Evolutionary conservation across 2,113 vertebrate species (phyloP), one percentile per base, ranked within the genome.

Genomic region (Caranx ignobilis): DNA sequence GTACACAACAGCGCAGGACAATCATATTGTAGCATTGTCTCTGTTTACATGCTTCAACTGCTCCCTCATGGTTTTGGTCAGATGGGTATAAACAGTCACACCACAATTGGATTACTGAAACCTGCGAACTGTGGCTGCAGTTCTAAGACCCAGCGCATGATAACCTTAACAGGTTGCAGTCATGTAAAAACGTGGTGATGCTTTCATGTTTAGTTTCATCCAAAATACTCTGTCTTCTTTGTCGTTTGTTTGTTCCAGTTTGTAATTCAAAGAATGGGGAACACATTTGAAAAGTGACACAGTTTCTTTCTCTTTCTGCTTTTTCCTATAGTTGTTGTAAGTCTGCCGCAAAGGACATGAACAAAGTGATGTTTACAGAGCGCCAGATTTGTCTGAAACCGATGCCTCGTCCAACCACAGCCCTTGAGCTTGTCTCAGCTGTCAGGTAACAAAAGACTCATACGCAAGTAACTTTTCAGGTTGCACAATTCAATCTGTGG

Each of bases 341-440:
- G 34, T 95, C 93, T 79, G 92, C 94, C 9, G 89, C 89, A 2
- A 94, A 92, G 78, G 79, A 84, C 60, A 72, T 87, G 43, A 89
- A 93, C 35, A 93, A 93, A 67, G 92, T 94, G 68, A 94, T 91
- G 84, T 92, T 94, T 62, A 88, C 90, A 5, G 91, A 94, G 37
- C 89, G 93, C 50, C 92, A 94, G 87, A 94, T 81, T 0, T 90
- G 93, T 4, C 65, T 92, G 18, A 66, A 77, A 45, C 80, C 92
- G 70, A 95, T 93, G 92, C 89, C 91, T 48, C 16, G 15, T 34
- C 16, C 39, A 34, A 55, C 21, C 31, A 13, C 18, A 34, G 11
- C 39, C 13, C 39, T 21, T 55, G 90, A 90, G 2, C 75, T 94
- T 47, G 91, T 85, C 74, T 94, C 94, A 11, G 62, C 80, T 35